Conservation (phyloP, 2,113 vertebrate species). For the Dascyllus trimaculatus region DNA sequence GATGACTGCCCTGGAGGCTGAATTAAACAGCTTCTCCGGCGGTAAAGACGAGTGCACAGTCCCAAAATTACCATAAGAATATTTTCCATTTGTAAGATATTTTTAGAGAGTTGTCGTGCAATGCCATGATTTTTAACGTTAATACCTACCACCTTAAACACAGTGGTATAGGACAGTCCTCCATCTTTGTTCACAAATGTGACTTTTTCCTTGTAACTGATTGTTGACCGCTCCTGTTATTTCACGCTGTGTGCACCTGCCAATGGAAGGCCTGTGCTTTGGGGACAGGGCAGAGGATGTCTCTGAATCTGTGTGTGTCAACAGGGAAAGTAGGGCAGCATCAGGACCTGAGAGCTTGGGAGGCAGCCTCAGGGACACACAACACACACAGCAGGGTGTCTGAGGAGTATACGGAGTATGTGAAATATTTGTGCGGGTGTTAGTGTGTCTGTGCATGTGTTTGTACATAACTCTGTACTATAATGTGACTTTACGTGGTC, state of each 20-base stretch:
- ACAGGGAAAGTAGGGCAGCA: slow-evolving; percentile 72
- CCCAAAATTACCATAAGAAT: too few species aligned
- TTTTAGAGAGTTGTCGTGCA: too few species aligned
- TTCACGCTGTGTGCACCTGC: slow-evolving; percentile 76
- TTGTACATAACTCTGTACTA: background rate
- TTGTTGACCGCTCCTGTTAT: slow-evolving; percentile 59
- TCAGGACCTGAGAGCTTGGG: slow-evolving; percentile 49
- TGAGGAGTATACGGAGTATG: slow-evolving; percentile 20
- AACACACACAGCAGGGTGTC: slow-evolving; percentile 44
- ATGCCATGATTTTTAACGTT: too few species aligned
- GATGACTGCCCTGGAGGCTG: too few species aligned
- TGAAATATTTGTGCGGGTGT: slow-evolving; percentile 7
- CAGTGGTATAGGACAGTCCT: too few species aligned
- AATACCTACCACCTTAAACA: too few species aligned
- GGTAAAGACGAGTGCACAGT: too few species aligned
- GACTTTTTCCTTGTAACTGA: too few species aligned
- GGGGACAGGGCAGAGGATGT: slow-evolving; percentile 22
- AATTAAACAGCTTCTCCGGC: too few species aligned
- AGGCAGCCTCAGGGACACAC: slow-evolving; percentile 44
- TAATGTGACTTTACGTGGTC: background rate
- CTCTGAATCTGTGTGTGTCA: slow-evolving; percentile 8
- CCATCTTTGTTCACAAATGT: too few species aligned
- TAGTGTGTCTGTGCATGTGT: background rate
- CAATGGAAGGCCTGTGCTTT: slow-evolving; percentile 67
- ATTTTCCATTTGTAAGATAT: too few species aligned